Conservation (phyloP, 2,797 vertebrate genomes). For the Sebastes goodei region DNA sequence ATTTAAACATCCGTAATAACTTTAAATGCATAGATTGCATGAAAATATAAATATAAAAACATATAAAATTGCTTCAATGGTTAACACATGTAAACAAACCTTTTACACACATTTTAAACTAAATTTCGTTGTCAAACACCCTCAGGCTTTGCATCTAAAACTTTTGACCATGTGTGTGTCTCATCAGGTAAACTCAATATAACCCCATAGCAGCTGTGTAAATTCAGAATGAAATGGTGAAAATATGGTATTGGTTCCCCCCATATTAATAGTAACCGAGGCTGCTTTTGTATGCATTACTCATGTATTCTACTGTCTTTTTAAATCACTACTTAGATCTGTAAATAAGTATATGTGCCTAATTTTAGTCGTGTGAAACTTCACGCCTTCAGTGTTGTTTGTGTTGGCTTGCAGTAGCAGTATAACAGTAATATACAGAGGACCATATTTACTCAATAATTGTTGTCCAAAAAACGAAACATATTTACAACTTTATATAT, state of each 20-base stretch:
- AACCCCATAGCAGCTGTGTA: not conserved
- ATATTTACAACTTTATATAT: too few relatives aligned
- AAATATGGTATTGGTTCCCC: not conserved
- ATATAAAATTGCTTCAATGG: slow-evolving; percentile 12
- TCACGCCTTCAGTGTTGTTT: not conserved
- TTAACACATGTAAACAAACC: slow-evolving; percentile 53
- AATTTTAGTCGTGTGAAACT: not conserved
- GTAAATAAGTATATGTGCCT: not conserved
- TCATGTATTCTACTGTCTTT: not conserved
- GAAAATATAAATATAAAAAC: slow-evolving; percentile 21
- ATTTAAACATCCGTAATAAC: slow-evolving; percentile 18
- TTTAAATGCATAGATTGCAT: slow-evolving; percentile 24
- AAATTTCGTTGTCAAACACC: not conserved
- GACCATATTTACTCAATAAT: not conserved
- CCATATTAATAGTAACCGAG: not conserved
- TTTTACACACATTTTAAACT: slow-evolving; percentile 17
- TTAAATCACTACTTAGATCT: not conserved
- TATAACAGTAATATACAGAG: not conserved
- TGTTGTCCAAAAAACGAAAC: not conserved
- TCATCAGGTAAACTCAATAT: not conserved
- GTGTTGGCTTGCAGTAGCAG: not conserved
- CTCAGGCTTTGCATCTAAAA: slow-evolving; percentile 17
- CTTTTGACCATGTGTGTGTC: not conserved
- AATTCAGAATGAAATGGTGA: not conserved
- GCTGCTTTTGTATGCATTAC: not conserved